phyloP scores from a whole-genome alignment of 2,888 invertebrate species.

The Drosophila subquinaria region DNA sequence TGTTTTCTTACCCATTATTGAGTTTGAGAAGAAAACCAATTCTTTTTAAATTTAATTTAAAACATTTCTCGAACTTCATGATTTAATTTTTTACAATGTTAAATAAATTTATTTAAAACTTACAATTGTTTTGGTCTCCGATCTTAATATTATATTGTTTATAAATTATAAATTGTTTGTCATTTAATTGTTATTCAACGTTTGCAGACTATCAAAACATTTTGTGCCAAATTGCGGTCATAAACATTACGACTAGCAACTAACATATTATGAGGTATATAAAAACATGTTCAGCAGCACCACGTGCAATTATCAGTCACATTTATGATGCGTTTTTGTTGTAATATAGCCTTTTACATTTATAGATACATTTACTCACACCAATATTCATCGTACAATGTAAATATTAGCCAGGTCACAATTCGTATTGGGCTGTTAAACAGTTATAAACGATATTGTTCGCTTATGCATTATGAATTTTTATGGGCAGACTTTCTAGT shows the following conservation, averaged over 20 bases:
- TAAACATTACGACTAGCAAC: constrained; percentile 41
- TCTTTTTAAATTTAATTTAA: too few relatives aligned
- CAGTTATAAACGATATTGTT: constrained; percentile 49
- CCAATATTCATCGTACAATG: constrained; percentile 4
- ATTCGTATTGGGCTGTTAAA: constrained; percentile 48
- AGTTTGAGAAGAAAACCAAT: not conserved
- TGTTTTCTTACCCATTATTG: too few relatives aligned
- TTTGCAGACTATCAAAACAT: constrained; percentile 36
- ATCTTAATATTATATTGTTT: not conserved
- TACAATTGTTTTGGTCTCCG: too few relatives aligned
- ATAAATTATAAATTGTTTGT: not conserved
- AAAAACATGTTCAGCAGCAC: constrained; percentile 36
- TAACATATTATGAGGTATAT: constrained; percentile 17
- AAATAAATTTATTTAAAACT: too few relatives aligned
- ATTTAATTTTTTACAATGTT: too few relatives aligned
- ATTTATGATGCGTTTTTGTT: constrained; percentile 56
- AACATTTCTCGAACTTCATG: too few relatives aligned
- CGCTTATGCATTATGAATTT: constrained; percentile 58
- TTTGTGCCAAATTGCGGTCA: constrained; percentile 45
- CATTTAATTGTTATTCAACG: not conserved
- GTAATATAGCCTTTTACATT: constrained; percentile 7
- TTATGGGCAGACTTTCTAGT: constrained; percentile 66
- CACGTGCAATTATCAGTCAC: constrained; percentile 47
- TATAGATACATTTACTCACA: constrained; percentile 7
- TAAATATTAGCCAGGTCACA: constrained; percentile 31